Conservation (phyloP, 2,888 invertebrate species). For the Drosophila infuscata region DNA sequence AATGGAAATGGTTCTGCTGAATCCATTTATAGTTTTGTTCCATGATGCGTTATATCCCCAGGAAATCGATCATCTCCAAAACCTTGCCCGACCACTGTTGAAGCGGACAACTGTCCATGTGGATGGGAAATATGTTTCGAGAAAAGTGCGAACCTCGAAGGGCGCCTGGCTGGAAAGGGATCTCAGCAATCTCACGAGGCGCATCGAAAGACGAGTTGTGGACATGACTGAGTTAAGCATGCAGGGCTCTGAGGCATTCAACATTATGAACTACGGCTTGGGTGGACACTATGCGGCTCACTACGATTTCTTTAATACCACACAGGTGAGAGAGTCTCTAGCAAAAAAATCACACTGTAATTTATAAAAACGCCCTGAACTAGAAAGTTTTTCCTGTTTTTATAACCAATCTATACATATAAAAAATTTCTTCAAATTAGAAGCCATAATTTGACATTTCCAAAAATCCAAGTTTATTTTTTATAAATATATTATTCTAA, state of each 20-base stretch:
- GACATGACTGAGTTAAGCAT: constrained; percentile 78
- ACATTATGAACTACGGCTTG: constrained; percentile 81
- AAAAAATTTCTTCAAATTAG: too few species aligned
- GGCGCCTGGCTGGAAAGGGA: constrained; percentile 70
- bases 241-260: constrained; percentile 64
- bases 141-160: constrained; percentile 69
- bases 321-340: constrained; percentile 47
- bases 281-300: constrained; percentile 79
- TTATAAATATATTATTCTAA: too few species aligned
- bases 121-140: background rate
- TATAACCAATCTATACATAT: too few species aligned
- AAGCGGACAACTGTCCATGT: constrained; percentile 61
- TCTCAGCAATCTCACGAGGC: constrained; percentile 40
- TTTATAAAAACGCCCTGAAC: too few species aligned
- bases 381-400: too few species aligned
- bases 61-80: constrained; percentile 71
- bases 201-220: constrained; percentile 64
- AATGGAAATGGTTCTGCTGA: constrained; percentile 67
- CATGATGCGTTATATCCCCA: constrained; percentile 71
- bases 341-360: background rate
- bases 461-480: too few species aligned
- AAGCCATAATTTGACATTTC: too few species aligned
- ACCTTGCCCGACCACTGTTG: constrained; percentile 59
- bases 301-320: constrained; percentile 73
- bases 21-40: constrained; percentile 75